Evolutionary conservation across 2,888 invertebrate species (phyloP).

Genomic region (Drosophila diplacantha): DNA sequence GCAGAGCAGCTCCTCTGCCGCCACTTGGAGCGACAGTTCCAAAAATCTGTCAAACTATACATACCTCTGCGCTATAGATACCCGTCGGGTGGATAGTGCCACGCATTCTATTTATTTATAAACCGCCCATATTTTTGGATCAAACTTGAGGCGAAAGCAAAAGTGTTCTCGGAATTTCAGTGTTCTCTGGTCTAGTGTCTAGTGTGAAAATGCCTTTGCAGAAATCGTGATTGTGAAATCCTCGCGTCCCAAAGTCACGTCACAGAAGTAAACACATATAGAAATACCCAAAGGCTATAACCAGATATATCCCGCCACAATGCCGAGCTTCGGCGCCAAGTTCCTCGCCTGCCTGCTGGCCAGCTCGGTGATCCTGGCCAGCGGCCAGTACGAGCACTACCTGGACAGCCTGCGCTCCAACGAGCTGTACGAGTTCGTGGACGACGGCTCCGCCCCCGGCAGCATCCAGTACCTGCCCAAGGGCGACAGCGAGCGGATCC

Average conservation of each 20-base stretch:
- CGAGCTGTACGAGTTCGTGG: conserved; percentile 68
- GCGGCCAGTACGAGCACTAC: conserved; percentile 67
- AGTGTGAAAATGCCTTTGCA: conserved; percentile 57
- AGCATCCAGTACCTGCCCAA: conserved; percentile 63
- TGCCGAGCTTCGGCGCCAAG: conserved; percentile 54
- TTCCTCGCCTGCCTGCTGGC: conserved; percentile 57
- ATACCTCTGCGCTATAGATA: conserved; percentile 37
- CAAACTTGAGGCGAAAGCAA: conserved; percentile 43
- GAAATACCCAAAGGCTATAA: not conserved
- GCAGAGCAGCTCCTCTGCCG: conserved; percentile 38
- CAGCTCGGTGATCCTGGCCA: conserved; percentile 44
- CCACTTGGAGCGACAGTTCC: conserved; percentile 53
- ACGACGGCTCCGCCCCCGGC: conserved; percentile 43
- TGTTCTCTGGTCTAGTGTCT: conserved; percentile 6
- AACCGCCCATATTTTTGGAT: conserved; percentile 72
- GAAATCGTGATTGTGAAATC: conserved; percentile 59
- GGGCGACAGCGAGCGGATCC: conserved; percentile 74
- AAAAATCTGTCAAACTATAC: conserved; percentile 41
- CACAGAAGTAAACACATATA: conserved; percentile 17
- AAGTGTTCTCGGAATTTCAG: conserved; percentile 39
- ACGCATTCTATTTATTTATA: conserved; percentile 74
- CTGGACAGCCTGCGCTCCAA: conserved; percentile 70
- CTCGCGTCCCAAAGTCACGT: conserved; percentile 26
- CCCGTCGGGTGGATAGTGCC: conserved; percentile 31
- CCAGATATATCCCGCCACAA: conserved; percentile 27